Conservation (phyloP, 2,113 vertebrate species). For the Ictalurus punctatus region DNA sequence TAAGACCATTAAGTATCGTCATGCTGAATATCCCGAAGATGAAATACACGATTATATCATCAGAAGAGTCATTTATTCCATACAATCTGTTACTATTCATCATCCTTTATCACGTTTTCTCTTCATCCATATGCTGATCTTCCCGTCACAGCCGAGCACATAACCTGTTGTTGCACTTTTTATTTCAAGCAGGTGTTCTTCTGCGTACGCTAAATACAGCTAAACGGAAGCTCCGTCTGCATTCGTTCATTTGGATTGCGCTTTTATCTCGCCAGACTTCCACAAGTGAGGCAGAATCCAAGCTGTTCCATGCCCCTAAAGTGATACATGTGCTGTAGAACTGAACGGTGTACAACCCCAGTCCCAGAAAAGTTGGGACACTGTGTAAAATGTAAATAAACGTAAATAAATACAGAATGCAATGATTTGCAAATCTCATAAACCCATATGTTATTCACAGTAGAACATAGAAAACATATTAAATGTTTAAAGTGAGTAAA, state of each 20-base stretch:
- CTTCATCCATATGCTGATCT: not conserved
- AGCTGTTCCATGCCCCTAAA: not conserved
- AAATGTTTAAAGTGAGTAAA: no score
- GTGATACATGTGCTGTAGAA: not conserved
- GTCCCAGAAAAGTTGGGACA: no score
- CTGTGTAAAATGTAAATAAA: no score
- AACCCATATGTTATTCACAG: no score
- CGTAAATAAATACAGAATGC: no score
- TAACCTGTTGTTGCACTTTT: not conserved
- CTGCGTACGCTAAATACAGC: not conserved
- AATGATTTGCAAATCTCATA: no score
- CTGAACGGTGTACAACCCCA: not conserved
- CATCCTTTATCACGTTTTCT: not conserved
- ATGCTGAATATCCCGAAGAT: not conserved
- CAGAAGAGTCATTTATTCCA: not conserved
- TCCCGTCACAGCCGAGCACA: not conserved
- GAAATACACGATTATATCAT: not conserved
- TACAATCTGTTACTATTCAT: conserved; percentile 7
- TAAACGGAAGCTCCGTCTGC: not conserved
- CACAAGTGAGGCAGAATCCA: not conserved
- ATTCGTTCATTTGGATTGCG: not conserved
- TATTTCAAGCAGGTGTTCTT: conserved; percentile 2
- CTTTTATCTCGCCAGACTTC: not conserved
- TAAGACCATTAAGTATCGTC: not conserved
- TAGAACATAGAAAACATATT: no score